Conservation (phyloP, 2,113 vertebrate genomes). For the Corydoras sp. region DNA sequence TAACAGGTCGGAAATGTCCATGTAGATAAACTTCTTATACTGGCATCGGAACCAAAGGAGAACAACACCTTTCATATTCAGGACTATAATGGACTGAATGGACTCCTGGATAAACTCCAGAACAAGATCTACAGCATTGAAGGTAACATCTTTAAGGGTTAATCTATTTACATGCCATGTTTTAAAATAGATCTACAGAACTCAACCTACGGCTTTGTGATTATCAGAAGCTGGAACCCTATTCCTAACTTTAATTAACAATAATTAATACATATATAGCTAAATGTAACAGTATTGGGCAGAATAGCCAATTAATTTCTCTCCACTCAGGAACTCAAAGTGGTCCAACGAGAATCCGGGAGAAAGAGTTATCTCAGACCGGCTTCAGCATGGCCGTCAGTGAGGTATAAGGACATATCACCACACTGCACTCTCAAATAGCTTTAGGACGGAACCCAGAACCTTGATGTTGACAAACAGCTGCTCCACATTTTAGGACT, state of each 20-base stretch:
- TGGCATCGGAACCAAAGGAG: conserved; percentile 54
- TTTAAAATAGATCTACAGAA: too few species aligned
- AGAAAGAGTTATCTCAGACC: conserved; percentile 20
- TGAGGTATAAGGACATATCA: conserved; percentile 2
- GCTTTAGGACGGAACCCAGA: too few species aligned
- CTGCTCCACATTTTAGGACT: conserved; percentile 11
- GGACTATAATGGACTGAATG: conserved; percentile 55
- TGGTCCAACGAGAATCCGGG: not conserved
- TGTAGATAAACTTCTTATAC: fast-evolving
- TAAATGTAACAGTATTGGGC: not conserved
- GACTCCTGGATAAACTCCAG: conserved; percentile 64
- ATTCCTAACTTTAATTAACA: too few species aligned
- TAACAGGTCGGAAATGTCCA: conserved; percentile 36
- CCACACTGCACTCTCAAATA: too few species aligned
- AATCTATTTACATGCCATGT: too few species aligned
- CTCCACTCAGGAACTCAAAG: not conserved
- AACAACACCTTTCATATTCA: conserved; percentile 56
- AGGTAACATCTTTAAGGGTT: conserved; percentile 52
- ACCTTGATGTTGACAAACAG: not conserved
- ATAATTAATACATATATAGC: too few species aligned
- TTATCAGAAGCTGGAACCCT: too few species aligned
- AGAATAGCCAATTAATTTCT: not conserved
- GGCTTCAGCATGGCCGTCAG: conserved; percentile 25
- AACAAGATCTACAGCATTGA: conserved; percentile 69
- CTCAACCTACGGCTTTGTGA: too few species aligned